Evolutionary conservation across 2,797 vertebrate genomes (phyloP).

Genomic region (Gouania willdenowi): DNA sequence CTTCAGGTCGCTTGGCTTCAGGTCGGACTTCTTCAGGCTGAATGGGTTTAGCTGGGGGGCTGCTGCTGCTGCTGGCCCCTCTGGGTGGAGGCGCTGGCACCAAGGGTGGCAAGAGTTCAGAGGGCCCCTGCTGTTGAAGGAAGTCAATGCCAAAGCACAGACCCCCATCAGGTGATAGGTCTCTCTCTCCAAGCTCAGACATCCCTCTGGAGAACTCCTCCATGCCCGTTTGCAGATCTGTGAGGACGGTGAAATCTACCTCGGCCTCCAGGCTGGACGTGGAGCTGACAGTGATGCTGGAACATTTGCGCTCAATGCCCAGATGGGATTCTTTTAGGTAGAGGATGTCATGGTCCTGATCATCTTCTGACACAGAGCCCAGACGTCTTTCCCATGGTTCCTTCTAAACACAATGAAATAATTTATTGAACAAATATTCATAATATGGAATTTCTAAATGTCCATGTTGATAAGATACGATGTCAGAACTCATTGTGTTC

Average conservation of each 20-base stretch:
- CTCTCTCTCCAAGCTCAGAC: conserved; percentile 73
- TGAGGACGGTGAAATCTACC: conserved; percentile 95
- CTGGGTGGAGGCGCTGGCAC: conserved; percentile 35
- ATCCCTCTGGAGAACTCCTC: conserved; percentile 92
- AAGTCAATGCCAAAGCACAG: conserved; percentile 80
- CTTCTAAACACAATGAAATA: conserved; percentile 67
- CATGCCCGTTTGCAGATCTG: conserved; percentile 92
- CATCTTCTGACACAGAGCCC: conserved; percentile 84
- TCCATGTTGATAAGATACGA: too few relatives aligned
- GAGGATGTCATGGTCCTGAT: conserved; percentile 86
- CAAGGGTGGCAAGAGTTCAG: conserved; percentile 42
- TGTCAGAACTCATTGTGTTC: too few relatives aligned
- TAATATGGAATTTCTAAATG: too few relatives aligned
- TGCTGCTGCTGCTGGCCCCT: conserved; percentile 55
- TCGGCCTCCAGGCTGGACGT: conserved; percentile 96
- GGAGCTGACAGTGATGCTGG: conserved; percentile 96
- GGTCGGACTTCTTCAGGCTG: conserved; percentile 51
- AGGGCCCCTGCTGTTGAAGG: conserved; percentile 61
- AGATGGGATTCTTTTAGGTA: conserved; percentile 94
- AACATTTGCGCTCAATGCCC: conserved; percentile 95
- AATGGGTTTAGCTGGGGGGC: conserved; percentile 53
- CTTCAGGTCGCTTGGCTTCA: conserved; percentile 57
- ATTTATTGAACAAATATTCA: too few relatives aligned
- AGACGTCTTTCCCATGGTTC: conserved; percentile 82
- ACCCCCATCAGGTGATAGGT: conserved; percentile 84